Evolutionary conservation across 2,888 invertebrate genomes (phyloP).

Genomic region (Ypsolopha sequella): DNA sequence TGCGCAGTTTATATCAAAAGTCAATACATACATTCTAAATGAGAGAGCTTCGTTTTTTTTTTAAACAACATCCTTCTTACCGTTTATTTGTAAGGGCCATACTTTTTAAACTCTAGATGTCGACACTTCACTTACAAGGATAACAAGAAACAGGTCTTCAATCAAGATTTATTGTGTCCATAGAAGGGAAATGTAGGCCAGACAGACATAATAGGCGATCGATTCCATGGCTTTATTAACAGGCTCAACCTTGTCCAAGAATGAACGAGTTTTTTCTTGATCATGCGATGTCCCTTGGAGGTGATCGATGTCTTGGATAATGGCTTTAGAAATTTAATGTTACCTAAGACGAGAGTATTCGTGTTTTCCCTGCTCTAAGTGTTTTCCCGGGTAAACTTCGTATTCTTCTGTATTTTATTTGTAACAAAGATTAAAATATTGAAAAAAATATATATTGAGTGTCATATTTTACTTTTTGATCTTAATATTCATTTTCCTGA

Average conservation of each 20-base stretch:
- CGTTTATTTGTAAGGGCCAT: background rate
- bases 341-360: no score
- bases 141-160: background rate
- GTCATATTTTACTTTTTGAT: no score
- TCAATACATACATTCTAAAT: no score
- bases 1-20: no score
- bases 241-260: slow-evolving; percentile 50
- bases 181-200: slow-evolving; percentile 39
- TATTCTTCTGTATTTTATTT: no score
- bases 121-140: background rate
- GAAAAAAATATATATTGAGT: no score
- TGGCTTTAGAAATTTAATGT: background rate
- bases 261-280: slow-evolving; percentile 58
- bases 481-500: no score
- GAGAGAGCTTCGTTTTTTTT: background rate
- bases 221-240: slow-evolving; percentile 27
- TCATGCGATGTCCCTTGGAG: slow-evolving; percentile 44
- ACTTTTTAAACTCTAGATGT: background rate
- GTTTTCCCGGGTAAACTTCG: no score
- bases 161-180: slow-evolving; percentile 6
- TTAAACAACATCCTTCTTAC: background rate
- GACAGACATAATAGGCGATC: slow-evolving; percentile 47
- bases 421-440: no score
- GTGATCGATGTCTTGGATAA: slow-evolving; percentile 30
- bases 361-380: no score